Percentiles rank a stretch among this genome's conserved stretches.
phyloP scores from a whole-genome alignment of 2,797 vertebrate species.

The Chelonia mydas region DNA sequence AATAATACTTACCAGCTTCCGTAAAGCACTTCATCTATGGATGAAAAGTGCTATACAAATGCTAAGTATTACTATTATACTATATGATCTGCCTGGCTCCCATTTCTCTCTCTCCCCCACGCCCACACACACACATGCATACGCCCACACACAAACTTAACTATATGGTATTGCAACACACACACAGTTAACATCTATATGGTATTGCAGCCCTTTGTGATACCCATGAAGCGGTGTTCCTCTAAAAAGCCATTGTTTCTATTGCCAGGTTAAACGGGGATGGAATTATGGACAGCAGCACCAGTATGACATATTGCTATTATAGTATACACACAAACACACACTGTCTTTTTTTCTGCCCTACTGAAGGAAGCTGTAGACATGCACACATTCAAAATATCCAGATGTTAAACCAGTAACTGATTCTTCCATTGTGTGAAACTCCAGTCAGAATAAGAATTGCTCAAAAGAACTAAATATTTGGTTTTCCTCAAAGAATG shows the following conservation, averaged over 20 bases:
- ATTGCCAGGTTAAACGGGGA: not conserved
- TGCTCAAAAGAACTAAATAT: not conserved
- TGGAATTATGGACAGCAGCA: not conserved
- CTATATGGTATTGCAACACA: fast-evolving
- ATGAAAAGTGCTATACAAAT: fast-evolving
- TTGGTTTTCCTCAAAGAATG: slow-evolving; percentile 27
- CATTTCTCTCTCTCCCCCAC: not conserved
- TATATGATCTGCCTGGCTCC: not conserved
- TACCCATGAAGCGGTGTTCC: not conserved
- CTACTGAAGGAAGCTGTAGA: not conserved
- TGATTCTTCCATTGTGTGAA: not conserved
- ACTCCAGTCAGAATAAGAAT: not conserved
- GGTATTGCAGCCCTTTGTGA: not conserved
- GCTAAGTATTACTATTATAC: not conserved
- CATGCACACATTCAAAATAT: not conserved
- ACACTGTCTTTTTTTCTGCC: not conserved
- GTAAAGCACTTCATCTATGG: slow-evolving; percentile 1
- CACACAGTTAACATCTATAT: not conserved
- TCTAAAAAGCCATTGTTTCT: not conserved
- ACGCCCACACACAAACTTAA: fast-evolving
- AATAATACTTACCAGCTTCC: slow-evolving; percentile 37
- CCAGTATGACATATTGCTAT: not conserved
- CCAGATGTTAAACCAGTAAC: not conserved
- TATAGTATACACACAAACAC: not conserved
- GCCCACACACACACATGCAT: fast-evolving